Conservation (phyloP, 2,888 invertebrate genomes). For the Lasioglossum leucozonium region DNA sequence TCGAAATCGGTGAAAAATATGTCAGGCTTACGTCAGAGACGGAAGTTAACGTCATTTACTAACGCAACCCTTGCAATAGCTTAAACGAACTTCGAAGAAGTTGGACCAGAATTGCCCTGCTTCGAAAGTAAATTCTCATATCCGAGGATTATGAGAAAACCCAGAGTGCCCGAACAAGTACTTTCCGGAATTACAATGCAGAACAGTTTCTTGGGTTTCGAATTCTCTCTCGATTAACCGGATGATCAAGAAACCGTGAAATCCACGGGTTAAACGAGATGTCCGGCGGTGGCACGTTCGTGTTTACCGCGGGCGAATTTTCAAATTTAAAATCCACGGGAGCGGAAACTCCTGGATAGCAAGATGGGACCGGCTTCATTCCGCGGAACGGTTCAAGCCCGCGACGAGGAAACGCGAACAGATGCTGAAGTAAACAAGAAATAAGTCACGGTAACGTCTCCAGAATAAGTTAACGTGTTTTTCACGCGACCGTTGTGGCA, state of each 20-base stretch:
- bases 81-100: neutral
- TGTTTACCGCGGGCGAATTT: conserved; percentile 6
- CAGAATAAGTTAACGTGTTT: conserved; percentile 37
- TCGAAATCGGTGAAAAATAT: no score
- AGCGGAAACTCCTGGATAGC: conserved; percentile 24
- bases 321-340: conserved; percentile 38
- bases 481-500: neutral
- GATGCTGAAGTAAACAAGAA: conserved; percentile 44
- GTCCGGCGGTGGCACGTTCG: neutral
- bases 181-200: conserved; percentile 2
- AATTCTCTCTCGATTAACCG: neutral
- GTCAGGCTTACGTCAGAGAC: neutral
- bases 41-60: neutral
- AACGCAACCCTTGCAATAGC: neutral
- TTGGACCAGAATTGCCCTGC: neutral
- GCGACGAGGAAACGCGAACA: conserved; percentile 22
- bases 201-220: neutral
- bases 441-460: conserved; percentile 35
- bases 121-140: neutral
- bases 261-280: conserved; percentile 33
- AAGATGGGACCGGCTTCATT: conserved; percentile 18
- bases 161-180: neutral
- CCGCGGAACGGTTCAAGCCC: neutral
- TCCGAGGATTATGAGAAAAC: neutral
- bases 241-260: conserved; percentile 34